These are phyloP conservation scores for Neodontobutis hainanensis DNA, from an alignment of 2,113 vertebrate species.

Conservation along the genomic window DNA sequence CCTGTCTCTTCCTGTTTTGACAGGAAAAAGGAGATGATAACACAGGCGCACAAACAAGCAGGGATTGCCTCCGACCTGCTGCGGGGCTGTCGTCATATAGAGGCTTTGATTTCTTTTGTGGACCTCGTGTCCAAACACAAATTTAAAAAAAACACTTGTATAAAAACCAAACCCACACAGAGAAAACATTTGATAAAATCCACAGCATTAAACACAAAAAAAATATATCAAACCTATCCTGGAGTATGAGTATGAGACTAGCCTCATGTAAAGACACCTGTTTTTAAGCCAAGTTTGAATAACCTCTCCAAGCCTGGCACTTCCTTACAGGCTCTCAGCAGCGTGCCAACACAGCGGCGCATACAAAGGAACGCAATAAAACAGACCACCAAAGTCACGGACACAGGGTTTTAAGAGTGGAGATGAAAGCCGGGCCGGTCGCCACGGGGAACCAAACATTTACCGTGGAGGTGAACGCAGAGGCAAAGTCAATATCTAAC, in stretches of 20 bases:
- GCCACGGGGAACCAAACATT: constrained; percentile 61
- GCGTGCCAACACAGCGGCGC: constrained; percentile 41
- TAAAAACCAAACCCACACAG: constrained; percentile 22
- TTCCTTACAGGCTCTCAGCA: constrained; percentile 54
- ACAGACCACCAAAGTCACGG: constrained; percentile 68
- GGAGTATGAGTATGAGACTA: neutral
- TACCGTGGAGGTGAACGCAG: constrained; percentile 42
- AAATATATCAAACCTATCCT: neutral
- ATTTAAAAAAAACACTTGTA: neutral
- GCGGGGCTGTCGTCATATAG: constrained; percentile 50
- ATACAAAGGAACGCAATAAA: constrained; percentile 61
- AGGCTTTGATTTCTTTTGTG: constrained; percentile 60
- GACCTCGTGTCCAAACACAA: constrained; percentile 45
- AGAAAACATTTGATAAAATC: neutral
- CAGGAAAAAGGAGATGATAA: constrained; percentile 79
- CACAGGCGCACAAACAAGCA: constrained; percentile 71
- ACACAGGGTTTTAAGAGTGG: constrained; percentile 48
- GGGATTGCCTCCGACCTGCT: constrained; percentile 61
- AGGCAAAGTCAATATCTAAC: constrained; percentile 64
- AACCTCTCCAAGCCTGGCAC: constrained; percentile 41
- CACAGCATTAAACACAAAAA: neutral
- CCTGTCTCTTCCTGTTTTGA: constrained; percentile 80
- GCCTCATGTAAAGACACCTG: constrained; percentile 32
- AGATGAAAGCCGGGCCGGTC: constrained; percentile 62
- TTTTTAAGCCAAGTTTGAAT: constrained; percentile 30